Evolutionary conservation across 2,888 invertebrate species (phyloP).

Genomic region (Doris montereyensis): DNA sequence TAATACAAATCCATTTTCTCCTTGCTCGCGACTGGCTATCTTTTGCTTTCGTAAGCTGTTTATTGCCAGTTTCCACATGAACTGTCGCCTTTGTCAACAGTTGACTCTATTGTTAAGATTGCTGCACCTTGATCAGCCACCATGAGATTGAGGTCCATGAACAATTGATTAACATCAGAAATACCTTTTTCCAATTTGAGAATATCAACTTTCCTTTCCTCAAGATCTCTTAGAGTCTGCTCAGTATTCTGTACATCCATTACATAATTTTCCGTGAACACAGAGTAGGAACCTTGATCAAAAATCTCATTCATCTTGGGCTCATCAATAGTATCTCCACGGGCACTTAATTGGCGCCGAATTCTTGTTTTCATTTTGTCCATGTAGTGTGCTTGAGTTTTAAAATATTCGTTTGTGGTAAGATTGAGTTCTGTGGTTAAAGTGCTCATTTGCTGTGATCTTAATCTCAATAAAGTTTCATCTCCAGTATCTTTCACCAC

Average conservation of each 20-base stretch:
- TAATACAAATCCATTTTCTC: constrained; percentile 53
- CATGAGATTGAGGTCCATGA: constrained; percentile 59
- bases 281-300: constrained; percentile 44
- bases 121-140: constrained; percentile 62
- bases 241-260: constrained; percentile 56
- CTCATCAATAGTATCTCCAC: constrained; percentile 46
- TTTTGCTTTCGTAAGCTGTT: constrained; percentile 51
- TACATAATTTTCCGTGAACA: constrained; percentile 60
- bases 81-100: constrained; percentile 49
- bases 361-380: constrained; percentile 58
- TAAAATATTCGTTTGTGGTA: constrained; percentile 54
- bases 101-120: constrained; percentile 57
- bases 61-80: constrained; percentile 51
- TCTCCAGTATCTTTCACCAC: constrained; percentile 20
- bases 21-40: constrained; percentile 48
- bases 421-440: constrained; percentile 52
- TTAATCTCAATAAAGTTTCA: constrained; percentile 40
- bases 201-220: constrained; percentile 58
- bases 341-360: constrained; percentile 53
- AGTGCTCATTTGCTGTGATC: constrained; percentile 47
- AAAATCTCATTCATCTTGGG: constrained; percentile 45
- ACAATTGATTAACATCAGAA: constrained; percentile 58
- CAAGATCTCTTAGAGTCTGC: constrained; percentile 54
- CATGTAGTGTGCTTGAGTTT: constrained; percentile 58
- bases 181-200: constrained; percentile 60